Percentiles rank a stretch among this genome's conserved stretches.
Evolutionary conservation across 2,888 invertebrate species (phyloP).

Genomic region (Protodeltote pygarga): DNA sequence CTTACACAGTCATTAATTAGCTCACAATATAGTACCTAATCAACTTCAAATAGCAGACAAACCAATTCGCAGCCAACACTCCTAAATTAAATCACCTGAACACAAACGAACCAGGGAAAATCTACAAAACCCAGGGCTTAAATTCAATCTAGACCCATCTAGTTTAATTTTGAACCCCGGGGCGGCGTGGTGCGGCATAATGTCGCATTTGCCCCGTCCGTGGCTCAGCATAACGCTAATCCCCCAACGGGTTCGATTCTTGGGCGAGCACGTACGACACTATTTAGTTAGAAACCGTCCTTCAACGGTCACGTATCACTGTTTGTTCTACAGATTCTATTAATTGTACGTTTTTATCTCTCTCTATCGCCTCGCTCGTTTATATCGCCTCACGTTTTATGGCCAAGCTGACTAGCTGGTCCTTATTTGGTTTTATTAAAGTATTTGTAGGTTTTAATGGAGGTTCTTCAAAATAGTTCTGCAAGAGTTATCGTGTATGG

Average conservation of each 20-base stretch:
- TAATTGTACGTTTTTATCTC: slow-evolving; percentile 46
- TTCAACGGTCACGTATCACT: slow-evolving; percentile 53
- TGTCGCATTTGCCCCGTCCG: slow-evolving; percentile 53
- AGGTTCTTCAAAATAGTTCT: slow-evolving; percentile 5
- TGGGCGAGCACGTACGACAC: slow-evolving; percentile 57
- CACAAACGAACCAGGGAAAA: slow-evolving; percentile 4
- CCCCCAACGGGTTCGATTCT: slow-evolving; percentile 57
- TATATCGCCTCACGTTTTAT: slow-evolving; percentile 40
- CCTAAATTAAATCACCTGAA: slow-evolving; percentile 13
- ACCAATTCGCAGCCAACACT: neutral
- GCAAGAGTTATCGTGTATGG: slow-evolving; percentile 1
- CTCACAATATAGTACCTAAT: neutral
- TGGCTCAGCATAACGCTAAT: slow-evolving; percentile 67
- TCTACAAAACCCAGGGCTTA: slow-evolving; percentile 19
- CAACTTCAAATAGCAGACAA: neutral
- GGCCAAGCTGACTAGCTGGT: slow-evolving; percentile 17
- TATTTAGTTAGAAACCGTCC: slow-evolving; percentile 50
- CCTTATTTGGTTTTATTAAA: slow-evolving; percentile 8
- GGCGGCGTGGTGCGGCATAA: slow-evolving; percentile 61
- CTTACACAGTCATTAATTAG: neutral
- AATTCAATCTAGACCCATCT: slow-evolving; percentile 38
- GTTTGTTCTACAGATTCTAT: slow-evolving; percentile 55
- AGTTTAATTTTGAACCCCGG: slow-evolving; percentile 31
- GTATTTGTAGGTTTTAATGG: slow-evolving; percentile 13
- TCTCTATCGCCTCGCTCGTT: slow-evolving; percentile 31